A percentile compares a stretch with the other conserved stretches of the same genome.
Evolutionary conservation across 2,888 invertebrate genomes (phyloP).

Genomic region (Leucophenga maculata): DNA sequence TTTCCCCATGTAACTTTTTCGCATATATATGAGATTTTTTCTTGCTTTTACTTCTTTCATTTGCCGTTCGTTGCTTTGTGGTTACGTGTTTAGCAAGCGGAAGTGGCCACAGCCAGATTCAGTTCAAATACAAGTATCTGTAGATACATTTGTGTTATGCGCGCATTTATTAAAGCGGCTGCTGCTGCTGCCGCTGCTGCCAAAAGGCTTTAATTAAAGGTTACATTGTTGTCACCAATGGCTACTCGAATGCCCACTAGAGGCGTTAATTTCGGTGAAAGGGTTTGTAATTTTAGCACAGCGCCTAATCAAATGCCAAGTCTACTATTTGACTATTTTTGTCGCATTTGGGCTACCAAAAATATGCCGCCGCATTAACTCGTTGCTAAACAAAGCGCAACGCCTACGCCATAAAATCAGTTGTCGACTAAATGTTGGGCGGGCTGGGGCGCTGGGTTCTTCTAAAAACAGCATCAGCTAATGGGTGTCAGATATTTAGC

Average conservation of each 20-base stretch:
- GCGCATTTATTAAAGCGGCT: constrained; percentile 30
- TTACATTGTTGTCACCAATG: constrained; percentile 24
- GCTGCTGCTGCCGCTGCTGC: no score
- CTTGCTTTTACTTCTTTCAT: background rate
- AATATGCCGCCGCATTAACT: background rate
- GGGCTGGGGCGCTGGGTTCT: background rate
- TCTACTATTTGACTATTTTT: no score
- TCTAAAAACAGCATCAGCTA: background rate
- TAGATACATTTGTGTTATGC: constrained; percentile 16
- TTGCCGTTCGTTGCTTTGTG: constrained; percentile 49
- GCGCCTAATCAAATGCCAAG: background rate
- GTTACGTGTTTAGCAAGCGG: constrained; percentile 66
- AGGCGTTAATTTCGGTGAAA: background rate
- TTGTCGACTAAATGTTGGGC: background rate
- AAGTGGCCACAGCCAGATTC: constrained; percentile 51
- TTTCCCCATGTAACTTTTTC: constrained; percentile 11
- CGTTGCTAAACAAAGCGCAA: background rate
- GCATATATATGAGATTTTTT: background rate
- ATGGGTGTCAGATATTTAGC: background rate
- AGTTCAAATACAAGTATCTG: constrained; percentile 4
- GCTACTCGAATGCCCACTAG: background rate
- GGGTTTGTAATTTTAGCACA: background rate
- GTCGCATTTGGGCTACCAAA: background rate
- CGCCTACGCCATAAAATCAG: constrained; percentile 5
- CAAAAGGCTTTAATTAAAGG: constrained; percentile 63